A percentile compares a stretch with the other conserved stretches of the same genome.
phyloP scores from a whole-genome alignment of 2,888 invertebrate genomes.

The Chrysolina oricalcia region DNA sequence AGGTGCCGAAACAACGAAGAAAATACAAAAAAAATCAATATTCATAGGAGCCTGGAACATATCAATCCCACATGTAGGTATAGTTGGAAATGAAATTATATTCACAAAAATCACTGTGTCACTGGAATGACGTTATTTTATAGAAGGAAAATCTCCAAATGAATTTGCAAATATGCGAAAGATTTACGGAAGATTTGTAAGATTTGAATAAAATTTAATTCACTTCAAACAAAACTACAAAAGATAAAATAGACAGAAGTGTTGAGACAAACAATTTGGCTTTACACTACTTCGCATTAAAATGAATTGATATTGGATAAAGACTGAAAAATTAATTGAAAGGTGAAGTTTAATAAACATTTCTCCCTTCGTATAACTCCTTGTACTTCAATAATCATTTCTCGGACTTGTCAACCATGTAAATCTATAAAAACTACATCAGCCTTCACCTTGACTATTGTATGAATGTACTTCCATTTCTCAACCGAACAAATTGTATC shows the following conservation, averaged over 20 bases:
- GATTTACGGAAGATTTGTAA: background rate
- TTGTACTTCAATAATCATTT: background rate
- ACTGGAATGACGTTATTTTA: background rate
- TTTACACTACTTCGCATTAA: too few species aligned
- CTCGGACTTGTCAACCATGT: background rate
- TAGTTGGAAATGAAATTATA: too few species aligned
- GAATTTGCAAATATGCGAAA: background rate
- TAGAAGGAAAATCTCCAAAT: background rate
- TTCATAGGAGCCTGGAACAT: too few species aligned
- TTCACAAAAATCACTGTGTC: too few species aligned
- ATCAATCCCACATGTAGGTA: too few species aligned
- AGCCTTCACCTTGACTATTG: constrained; percentile 4
- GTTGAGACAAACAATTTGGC: too few species aligned
- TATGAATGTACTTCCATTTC: constrained; percentile 6
- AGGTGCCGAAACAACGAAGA: too few species aligned
- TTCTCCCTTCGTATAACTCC: background rate
- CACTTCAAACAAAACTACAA: background rate
- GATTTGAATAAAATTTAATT: background rate
- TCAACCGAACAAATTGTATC: constrained; percentile 1
- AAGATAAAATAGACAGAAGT: background rate
- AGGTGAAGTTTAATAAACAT: background rate
- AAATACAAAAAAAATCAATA: too few species aligned
- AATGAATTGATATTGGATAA: too few species aligned
- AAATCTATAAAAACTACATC: constrained; percentile 5
- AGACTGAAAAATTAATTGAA: too few species aligned